These are phyloP conservation scores for Aphaenogaster rudis DNA, from an alignment of 1,140 invertebrate genomes.

Conservation along the genomic window DNA sequence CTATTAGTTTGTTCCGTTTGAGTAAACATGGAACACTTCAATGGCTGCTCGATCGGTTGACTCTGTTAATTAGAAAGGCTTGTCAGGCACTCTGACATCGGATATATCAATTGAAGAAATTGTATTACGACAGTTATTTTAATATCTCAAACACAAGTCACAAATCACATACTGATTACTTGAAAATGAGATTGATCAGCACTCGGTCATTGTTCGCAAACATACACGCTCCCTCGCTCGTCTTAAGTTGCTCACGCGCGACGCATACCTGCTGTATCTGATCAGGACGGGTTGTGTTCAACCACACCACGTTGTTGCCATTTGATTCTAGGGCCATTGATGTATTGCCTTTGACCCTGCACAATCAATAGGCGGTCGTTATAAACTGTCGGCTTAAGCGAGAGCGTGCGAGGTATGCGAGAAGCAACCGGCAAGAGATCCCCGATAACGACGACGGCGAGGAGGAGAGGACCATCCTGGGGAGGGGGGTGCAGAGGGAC, in stretches of 20 bases:
- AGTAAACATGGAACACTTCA: conserved; percentile 86
- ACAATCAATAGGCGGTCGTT: conserved; percentile 76
- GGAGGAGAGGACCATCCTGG: conserved; percentile 49
- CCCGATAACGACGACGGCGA: not conserved
- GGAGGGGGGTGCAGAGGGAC: conserved; percentile 16
- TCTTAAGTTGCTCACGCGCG: conserved; percentile 53
- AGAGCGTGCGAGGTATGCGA: conserved; percentile 47
- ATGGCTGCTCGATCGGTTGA: conserved; percentile 80
- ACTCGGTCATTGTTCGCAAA: conserved; percentile 24
- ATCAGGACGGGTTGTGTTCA: conserved; percentile 83
- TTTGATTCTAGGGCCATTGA: conserved; percentile 86
- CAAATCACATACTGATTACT: not conserved
- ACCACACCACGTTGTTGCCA: conserved; percentile 84
- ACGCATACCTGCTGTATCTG: conserved; percentile 84
- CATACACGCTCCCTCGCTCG: conserved; percentile 14
- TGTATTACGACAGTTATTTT: not conserved
- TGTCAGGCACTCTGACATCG: conserved; percentile 42
- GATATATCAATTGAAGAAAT: not conserved
- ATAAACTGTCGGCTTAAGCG: conserved; percentile 42
- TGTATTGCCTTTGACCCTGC: conserved; percentile 82
- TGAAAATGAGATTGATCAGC: conserved; percentile 1
- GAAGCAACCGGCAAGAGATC: conserved; percentile 14
- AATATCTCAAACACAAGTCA: conserved; percentile 10
- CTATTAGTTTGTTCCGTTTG: conserved; percentile 85
- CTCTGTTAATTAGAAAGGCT: conserved; percentile 73